A percentile compares a stretch with the other conserved stretches of the same genome.
These are phyloP conservation scores for Varanus komodoensis DNA, from an alignment of 2,113 vertebrate species.

Conservation along the genomic window DNA sequence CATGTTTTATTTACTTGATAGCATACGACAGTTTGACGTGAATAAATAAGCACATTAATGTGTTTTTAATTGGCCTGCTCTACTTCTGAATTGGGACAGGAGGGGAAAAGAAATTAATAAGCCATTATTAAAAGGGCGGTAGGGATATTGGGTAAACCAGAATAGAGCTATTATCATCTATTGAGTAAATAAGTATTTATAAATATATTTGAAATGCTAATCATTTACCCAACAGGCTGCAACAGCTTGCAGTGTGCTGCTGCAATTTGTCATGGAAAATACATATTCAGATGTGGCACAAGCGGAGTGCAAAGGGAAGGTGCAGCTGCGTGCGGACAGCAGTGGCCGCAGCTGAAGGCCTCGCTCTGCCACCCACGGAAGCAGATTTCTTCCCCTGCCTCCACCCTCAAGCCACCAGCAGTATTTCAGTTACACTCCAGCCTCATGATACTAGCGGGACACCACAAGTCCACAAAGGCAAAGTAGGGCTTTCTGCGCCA, in stretches of 20 bases:
- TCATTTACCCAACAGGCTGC: slow-evolving; percentile 63
- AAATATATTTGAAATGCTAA: slow-evolving; percentile 72
- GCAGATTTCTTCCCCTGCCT: background rate
- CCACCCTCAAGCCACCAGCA: background rate
- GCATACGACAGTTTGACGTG: slow-evolving; percentile 23
- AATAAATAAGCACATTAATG: slow-evolving; percentile 66
- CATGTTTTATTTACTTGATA: slow-evolving; percentile 61
- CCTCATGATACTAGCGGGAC: background rate
- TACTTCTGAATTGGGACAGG: slow-evolving; percentile 53
- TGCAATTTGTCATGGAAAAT: slow-evolving; percentile 63
- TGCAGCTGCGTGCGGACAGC: background rate
- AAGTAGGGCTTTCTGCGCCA: background rate
- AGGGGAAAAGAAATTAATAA: slow-evolving; percentile 69
- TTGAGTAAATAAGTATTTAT: slow-evolving; percentile 62
- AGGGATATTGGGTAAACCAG: slow-evolving; percentile 62
- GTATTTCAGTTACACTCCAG: background rate
- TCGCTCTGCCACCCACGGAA: background rate
- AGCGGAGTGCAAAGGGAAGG: background rate
- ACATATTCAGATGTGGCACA: slow-evolving; percentile 44
- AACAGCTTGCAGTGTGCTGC: slow-evolving; percentile 50
- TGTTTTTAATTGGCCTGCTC: slow-evolving; percentile 66
- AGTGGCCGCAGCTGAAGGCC: background rate
- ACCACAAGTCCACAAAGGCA: background rate
- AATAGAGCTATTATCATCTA: slow-evolving; percentile 54
- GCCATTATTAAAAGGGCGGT: slow-evolving; percentile 60